These are phyloP conservation scores for Macaria notata DNA, from an alignment of 2,888 invertebrate species.

Conservation along the genomic window DNA sequence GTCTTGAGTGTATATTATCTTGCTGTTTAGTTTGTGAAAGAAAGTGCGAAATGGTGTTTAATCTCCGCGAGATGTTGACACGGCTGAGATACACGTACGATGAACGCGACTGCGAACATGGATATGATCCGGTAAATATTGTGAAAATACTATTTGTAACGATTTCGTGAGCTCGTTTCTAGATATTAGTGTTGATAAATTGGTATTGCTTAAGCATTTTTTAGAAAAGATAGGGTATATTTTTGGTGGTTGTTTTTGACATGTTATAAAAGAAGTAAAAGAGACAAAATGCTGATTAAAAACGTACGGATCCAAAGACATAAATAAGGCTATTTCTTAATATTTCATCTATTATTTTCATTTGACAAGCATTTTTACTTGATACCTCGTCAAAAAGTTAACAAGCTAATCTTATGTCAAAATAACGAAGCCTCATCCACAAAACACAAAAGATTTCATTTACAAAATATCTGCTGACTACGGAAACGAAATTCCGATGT, in stretches of 20 bases:
- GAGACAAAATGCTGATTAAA: too few species aligned
- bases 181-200: neutral
- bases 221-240: too few species aligned
- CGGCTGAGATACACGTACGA: constrained; percentile 66
- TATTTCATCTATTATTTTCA: too few species aligned
- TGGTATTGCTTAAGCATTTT: too few species aligned
- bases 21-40: constrained; percentile 34
- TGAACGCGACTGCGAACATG: constrained; percentile 55
- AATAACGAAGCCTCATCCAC: neutral
- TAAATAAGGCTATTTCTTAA: too few species aligned
- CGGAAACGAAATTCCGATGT: constrained; percentile 14
- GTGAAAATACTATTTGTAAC: neutral
- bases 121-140: constrained; percentile 48
- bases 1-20: constrained; percentile 30
- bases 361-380: too few species aligned
- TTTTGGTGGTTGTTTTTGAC: too few species aligned
- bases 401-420: too few species aligned
- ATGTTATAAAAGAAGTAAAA: too few species aligned
- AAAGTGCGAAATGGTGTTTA: constrained; percentile 63
- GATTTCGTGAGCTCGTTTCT: neutral
- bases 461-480: neutral
- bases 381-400: too few species aligned
- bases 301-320: too few species aligned
- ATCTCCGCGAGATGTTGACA: constrained; percentile 67
- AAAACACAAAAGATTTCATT: constrained; percentile 7